Percentiles rank a stretch among this genome's conserved stretches.
phyloP scores from a whole-genome alignment of 2,113 vertebrate species.

The Bubo scandiacus region DNA sequence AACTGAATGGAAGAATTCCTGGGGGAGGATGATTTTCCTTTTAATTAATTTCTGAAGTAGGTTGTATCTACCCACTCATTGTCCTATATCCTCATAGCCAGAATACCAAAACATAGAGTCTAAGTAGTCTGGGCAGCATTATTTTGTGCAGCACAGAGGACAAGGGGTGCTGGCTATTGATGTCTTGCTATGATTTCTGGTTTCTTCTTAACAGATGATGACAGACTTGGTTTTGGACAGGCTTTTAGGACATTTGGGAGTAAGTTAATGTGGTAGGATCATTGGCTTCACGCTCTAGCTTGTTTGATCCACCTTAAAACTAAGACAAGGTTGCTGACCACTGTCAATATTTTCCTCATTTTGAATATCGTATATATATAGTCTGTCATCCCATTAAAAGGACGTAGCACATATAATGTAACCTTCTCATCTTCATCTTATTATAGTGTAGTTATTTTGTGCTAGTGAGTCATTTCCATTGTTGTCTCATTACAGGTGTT shows the following conservation, averaged over 20 bases:
- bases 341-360: not conserved
- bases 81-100: not conserved
- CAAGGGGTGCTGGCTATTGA: not conserved
- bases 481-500: not conserved
- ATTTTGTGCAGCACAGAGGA: not conserved
- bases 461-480: not conserved
- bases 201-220: not conserved
- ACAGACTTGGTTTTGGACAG: not conserved
- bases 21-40: not conserved
- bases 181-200: not conserved
- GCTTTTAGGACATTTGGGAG: not conserved
- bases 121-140: not conserved
- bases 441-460: not conserved
- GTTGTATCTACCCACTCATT: not conserved
- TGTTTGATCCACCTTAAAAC: not conserved
- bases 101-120: not conserved
- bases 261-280: not conserved
- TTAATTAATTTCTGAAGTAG: not conserved
- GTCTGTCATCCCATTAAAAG: not conserved
- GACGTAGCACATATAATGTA: not conserved
- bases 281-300: not conserved
- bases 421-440: not conserved
- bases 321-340: not conserved
- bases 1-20: not conserved
- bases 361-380: not conserved